Evolutionary conservation across 2,113 vertebrate genomes (phyloP).

Genomic region (Emberiza fucata): DNA sequence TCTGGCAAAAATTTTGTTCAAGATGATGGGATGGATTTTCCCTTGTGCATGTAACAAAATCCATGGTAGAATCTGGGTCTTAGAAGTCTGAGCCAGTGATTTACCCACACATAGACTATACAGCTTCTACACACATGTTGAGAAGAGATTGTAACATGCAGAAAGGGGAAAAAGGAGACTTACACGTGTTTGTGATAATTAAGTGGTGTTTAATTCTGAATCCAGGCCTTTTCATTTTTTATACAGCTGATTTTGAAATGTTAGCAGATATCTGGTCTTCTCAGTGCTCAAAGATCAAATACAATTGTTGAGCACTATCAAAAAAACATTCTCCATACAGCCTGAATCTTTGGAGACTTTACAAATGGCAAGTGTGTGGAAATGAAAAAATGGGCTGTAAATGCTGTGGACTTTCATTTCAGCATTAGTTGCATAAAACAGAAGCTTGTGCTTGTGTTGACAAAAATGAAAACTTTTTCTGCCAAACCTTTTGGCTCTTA

Average conservation of each 20-base stretch:
- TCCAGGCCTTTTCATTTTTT: conserved; percentile 16
- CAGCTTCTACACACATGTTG: neutral
- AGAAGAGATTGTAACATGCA: neutral
- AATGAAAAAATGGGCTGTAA: conserved; percentile 33
- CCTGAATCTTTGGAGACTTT: neutral
- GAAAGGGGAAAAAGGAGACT: neutral
- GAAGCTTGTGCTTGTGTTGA: neutral
- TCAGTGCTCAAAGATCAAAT: neutral
- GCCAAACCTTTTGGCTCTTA: conserved; percentile 19
- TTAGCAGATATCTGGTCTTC: neutral
- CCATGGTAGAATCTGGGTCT: neutral
- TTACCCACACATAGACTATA: neutral
- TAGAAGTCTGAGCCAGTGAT: neutral
- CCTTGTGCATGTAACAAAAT: neutral
- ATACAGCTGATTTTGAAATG: conserved; percentile 5
- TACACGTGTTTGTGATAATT: conserved; percentile 5
- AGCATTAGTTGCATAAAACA: conserved; percentile 34
- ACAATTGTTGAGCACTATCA: neutral
- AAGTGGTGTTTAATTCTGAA: neutral
- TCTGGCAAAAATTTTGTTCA: neutral
- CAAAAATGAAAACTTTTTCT: conserved; percentile 36
- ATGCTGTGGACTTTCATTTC: neutral
- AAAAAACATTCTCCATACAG: conserved; percentile 10
- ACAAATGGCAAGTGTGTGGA: conserved; percentile 25
- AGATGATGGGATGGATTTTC: neutral